Conservation (phyloP, 2,797 vertebrate species). For the Neostethus bicornis region DNA sequence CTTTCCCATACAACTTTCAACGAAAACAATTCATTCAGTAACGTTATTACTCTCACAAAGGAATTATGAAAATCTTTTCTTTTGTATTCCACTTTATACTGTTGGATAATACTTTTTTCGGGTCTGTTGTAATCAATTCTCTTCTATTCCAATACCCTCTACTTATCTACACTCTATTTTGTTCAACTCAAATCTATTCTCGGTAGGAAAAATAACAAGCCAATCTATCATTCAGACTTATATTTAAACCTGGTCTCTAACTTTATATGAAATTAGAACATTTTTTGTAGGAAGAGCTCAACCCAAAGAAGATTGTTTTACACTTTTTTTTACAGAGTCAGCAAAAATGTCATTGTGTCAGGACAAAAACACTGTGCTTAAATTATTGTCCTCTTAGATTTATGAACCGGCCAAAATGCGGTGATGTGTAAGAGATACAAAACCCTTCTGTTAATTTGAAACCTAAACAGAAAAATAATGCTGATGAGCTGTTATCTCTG, state of each 20-base stretch:
- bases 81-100: too few relatives aligned
- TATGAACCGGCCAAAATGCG: background rate
- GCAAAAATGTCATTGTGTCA: background rate
- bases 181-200: too few relatives aligned
- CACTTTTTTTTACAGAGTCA: background rate
- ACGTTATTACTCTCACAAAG: too few relatives aligned
- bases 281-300: background rate
- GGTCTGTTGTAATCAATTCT: too few relatives aligned
- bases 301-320: background rate
- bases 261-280: background rate
- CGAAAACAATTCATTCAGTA: too few relatives aligned
- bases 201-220: too few relatives aligned
- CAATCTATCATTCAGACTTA: too few relatives aligned
- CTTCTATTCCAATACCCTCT: too few relatives aligned
- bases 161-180: too few relatives aligned
- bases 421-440: background rate
- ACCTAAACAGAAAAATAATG: background rate
- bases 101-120: too few relatives aligned
- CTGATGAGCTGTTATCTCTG: constrained; percentile 3
- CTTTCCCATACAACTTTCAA: too few relatives aligned
- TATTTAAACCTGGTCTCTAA: background rate
- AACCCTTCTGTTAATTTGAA: background rate
- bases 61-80: too few relatives aligned
- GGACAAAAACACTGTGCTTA: background rate
- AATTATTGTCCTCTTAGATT: background rate